Base-by-base conservation (phyloP, 64 coral and sea anemone species). In the Platygyra sinensis region DNA sequence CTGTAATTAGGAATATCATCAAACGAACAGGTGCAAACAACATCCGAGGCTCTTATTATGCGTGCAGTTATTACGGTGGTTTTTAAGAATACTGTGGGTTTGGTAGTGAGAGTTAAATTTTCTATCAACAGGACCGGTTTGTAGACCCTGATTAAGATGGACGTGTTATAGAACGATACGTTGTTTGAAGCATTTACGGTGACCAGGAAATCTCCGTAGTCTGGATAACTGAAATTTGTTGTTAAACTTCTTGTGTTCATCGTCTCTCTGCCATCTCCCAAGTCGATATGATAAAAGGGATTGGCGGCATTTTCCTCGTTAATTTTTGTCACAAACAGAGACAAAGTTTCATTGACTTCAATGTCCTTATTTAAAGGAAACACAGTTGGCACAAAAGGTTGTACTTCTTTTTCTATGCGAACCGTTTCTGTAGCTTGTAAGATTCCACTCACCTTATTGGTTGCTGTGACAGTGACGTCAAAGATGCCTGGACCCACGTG, bases 111-210 rank as follows among this genome's bases (percentile, higher is more conserved):
- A 28, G 38, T 38, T 22, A 85, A 27, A n/a, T 72, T 25, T 64
- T 72, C 39, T 64, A 85, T 18, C 14, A 85, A 72, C 42, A 38
- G 19, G 18, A 85, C 81, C 5, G 81, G 81, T 52, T 64, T 85
- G 19, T 85, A 30, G 5, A 85, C 17, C 61, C 38, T 85, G 60
- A 85, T 72, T 61, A 52, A 39, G 31, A 85, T 15, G 7, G 30
- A 42, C 30, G 81, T 51, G 42, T 36, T 85, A 55, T n/a, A 85
- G 61, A 85, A 65, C 38, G 81, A 67, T 15, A 67, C 60, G 39
- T 85, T 85, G 65, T 85, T 85, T 11, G 31, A 85, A 9, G 81
- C 81, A 72, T 85, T 64, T n/a, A 85, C 50, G 3, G 81, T 67
- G 15, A 85, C 54, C 60, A 67, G 9, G 10, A 85, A 85, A 38